A percentile compares a stretch with the other conserved stretches of the same genome.
Evolutionary conservation across 2,797 vertebrate genomes (phyloP).

Genomic region (Carapus acus): DNA sequence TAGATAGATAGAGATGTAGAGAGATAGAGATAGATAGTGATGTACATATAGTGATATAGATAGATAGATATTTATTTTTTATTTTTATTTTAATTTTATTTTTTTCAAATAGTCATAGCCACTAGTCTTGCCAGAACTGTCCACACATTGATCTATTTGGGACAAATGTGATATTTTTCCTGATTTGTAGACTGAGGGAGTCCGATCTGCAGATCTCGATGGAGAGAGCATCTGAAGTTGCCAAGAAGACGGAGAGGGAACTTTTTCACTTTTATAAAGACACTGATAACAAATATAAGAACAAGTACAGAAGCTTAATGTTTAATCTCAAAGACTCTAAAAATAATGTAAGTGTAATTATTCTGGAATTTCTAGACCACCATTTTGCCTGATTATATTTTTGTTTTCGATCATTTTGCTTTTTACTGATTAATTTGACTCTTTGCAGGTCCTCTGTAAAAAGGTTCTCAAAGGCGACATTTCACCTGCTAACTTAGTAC

Average conservation of each 20-base stretch:
- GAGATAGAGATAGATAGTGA: too few species aligned
- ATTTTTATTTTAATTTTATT: too few species aligned
- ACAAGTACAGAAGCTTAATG: slow-evolving; percentile 97
- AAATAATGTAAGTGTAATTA: slow-evolving; percentile 84
- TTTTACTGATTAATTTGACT: slow-evolving; percentile 2
- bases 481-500: slow-evolving; percentile 89
- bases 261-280: slow-evolving; percentile 95
- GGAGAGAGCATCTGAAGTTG: slow-evolving; percentile 89
- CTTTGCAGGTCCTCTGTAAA: slow-evolving; percentile 81
- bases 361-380: slow-evolving; percentile 28
- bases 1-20: too few species aligned
- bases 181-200: slow-evolving; percentile 80
- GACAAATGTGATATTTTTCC: slow-evolving; percentile 4
- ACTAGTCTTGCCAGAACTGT: too few species aligned
- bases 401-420: background rate
- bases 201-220: slow-evolving; percentile 84
- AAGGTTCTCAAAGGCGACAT: slow-evolving; percentile 94
- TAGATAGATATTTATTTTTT: too few species aligned
- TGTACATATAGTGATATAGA: too few species aligned
- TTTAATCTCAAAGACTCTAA: slow-evolving; percentile 98
- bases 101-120: too few species aligned
- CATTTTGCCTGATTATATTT: slow-evolving; percentile 38
- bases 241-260: slow-evolving; percentile 89
- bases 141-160: background rate
- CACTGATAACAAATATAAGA: slow-evolving; percentile 98